Conservation (phyloP, 1,140 invertebrate species). For the Dufourea novaeangliae region DNA sequence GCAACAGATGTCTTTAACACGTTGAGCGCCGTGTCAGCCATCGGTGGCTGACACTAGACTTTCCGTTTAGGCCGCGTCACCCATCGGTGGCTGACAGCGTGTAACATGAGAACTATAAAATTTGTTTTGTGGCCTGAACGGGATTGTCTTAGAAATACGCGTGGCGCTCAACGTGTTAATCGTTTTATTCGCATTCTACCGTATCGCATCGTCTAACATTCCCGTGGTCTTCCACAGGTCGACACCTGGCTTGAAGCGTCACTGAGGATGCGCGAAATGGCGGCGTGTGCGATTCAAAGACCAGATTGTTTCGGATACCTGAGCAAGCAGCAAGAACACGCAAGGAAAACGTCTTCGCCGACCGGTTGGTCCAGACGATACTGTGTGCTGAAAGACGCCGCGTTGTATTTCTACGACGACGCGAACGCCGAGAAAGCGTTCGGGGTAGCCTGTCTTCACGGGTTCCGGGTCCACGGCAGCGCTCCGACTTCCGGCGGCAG, state of each 20-base stretch:
- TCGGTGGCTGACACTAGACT: no score
- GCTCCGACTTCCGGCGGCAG: slow-evolving; percentile 87
- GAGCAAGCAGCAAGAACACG: slow-evolving; percentile 87
- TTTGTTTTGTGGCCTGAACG: no score
- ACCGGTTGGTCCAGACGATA: slow-evolving; percentile 92
- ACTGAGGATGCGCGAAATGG: slow-evolving; percentile 86
- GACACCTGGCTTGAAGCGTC: slow-evolving; percentile 91
- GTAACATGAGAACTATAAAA: no score
- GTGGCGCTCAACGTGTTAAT: no score
- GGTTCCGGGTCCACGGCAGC: slow-evolving; percentile 93
- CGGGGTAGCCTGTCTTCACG: slow-evolving; percentile 96
- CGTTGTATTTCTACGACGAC: slow-evolving; percentile 96
- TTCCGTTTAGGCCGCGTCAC: no score
- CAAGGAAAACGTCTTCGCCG: slow-evolving; percentile 86
- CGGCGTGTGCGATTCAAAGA: slow-evolving; percentile 87
- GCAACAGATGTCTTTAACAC: no score
- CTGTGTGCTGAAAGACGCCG: slow-evolving; percentile 97
- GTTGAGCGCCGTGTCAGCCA: no score
- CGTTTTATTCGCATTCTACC: not conserved
- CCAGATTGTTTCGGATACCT: slow-evolving; percentile 96
- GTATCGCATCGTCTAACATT: not conserved
- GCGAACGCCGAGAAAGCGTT: slow-evolving; percentile 92
- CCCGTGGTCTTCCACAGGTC: slow-evolving; percentile 79
- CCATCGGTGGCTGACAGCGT: no score
- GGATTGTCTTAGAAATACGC: no score